A percentile compares a stretch with the other conserved stretches of the same genome.
Conservation (phyloP, 2,797 vertebrate species). For the Xerus rutilus region DNA sequence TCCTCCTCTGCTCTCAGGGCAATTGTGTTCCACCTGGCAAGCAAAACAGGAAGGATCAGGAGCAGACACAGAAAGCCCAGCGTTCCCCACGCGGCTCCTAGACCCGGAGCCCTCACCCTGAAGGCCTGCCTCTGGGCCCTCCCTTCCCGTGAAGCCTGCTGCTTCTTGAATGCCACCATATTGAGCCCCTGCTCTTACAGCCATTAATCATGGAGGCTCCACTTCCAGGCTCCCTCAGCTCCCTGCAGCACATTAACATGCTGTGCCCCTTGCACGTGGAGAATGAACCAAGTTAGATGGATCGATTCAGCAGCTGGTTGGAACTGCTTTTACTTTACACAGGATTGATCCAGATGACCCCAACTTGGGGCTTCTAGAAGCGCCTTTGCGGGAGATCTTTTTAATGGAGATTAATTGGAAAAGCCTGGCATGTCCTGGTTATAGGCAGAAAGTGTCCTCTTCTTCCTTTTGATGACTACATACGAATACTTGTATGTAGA, state of each 20-base stretch:
- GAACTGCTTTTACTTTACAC: slow-evolving; percentile 65
- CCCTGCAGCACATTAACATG: slow-evolving; percentile 73
- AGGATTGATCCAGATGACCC: slow-evolving; percentile 71
- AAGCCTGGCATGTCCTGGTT: slow-evolving; percentile 54
- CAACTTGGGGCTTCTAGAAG: slow-evolving; percentile 61
- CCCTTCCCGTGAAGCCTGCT: neutral
- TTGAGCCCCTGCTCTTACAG: slow-evolving; percentile 49
- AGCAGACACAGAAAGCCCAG: neutral
- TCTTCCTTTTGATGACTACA: neutral
- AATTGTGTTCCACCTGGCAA: neutral
- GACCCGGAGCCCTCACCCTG: neutral
- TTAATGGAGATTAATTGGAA: slow-evolving; percentile 80
- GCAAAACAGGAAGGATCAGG: neutral
- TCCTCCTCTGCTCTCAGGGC: neutral
- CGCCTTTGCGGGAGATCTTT: slow-evolving; percentile 71
- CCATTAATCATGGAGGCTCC: slow-evolving; percentile 72
- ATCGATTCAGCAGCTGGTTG: slow-evolving; percentile 43
- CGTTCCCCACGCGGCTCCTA: neutral
- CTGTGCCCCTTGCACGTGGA: neutral
- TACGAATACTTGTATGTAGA: neutral
- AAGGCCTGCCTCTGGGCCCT: neutral
- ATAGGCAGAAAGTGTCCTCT: neutral
- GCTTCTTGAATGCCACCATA: neutral
- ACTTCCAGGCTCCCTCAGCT: slow-evolving; percentile 30
- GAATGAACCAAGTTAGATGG: slow-evolving; percentile 54